Evolutionary conservation across 2,113 vertebrate genomes (phyloP), one percentile per base, ranked within the genome.

Genomic region (Nothoprocta pentlandii): DNA sequence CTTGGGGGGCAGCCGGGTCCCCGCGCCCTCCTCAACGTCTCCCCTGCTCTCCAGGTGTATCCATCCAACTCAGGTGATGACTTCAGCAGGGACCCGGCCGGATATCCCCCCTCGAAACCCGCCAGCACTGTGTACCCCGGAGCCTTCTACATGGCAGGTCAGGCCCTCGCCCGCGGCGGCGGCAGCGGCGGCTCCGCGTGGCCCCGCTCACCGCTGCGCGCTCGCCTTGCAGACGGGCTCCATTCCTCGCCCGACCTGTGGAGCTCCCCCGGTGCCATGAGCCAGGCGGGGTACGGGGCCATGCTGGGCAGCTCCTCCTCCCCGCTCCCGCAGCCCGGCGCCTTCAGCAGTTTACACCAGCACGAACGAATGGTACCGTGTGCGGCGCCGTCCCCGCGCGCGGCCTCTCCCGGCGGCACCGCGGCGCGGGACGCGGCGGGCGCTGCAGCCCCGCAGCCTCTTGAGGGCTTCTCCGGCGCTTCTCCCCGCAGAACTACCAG

Each of bases 71-170:
- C 99, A 97, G 98, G 99, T 92, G 99, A 99, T 3, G 99, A 99
- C 95, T 99, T 99, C 92, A 92, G 98, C 96, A 98, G 99, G 96
- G 99, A 99, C 85, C 88, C 98, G 19, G 96, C 98, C 54, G 97
- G 98, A 94, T 99, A 99, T 91, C 97, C 98, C 26, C 97, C 98
- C 58, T 97, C 98, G 0, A 99, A 99, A 97, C 97, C 99, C 71
- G 93, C 98, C 39, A 97, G 98, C 94, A 98, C 98, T 23, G 96
- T 99, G 83, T 99, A 99, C 94, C 98, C 99, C 2, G 98, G 98
- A 76, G 98, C 99, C 80, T 99, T 99, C 96, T 99, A 99, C 89
- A 97, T 99, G 98, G 98, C 99, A 98, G 99, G 99, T 99, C 95
- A 92, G 95, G 59, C 49, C 19, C 19, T 47, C 9, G 49, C 46